Percentiles rank a stretch among this genome's conserved stretches.
phyloP scores from a whole-genome alignment of 92 coral and sea anemone species.

The Scolanthus callimorphus region DNA sequence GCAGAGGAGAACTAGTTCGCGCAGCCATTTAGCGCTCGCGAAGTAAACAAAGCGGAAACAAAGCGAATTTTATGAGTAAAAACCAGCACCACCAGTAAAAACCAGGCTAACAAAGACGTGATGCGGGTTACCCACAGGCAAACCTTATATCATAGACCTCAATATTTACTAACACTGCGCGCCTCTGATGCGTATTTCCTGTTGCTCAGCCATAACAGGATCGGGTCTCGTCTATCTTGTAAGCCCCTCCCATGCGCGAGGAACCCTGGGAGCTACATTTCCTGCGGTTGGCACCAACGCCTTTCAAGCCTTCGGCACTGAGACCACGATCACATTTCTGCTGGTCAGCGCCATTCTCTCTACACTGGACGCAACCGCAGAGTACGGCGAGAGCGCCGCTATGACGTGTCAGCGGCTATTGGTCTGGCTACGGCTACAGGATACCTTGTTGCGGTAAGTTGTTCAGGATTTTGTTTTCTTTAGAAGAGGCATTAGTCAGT shows the following conservation, averaged over 20 bases:
- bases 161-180: no score
- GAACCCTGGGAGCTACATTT: constrained; percentile 68
- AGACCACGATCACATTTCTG: constrained; percentile 50
- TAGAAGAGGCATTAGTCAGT: no score
- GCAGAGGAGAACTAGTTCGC: no score
- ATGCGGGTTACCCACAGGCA: no score
- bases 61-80: no score
- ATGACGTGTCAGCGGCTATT: constrained; percentile 68
- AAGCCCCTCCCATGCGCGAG: constrained; percentile 76
- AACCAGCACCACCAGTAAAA: no score
- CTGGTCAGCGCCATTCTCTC: constrained; percentile 68
- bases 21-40: no score
- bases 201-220: constrained; percentile 71
- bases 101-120: no score
- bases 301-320: constrained; percentile 70
- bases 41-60: no score
- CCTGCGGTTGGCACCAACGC: constrained; percentile 57
- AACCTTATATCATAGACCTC: no score
- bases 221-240: constrained; percentile 49
- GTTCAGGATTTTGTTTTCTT: no score
- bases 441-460: constrained; percentile 74
- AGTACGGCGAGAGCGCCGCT: constrained; percentile 47
- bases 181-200: no score
- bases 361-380: constrained; percentile 51
- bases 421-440: constrained; percentile 65